Evolutionary conservation across 2,797 vertebrate genomes (phyloP).

Genomic region (Sorex maritimensis): DNA sequence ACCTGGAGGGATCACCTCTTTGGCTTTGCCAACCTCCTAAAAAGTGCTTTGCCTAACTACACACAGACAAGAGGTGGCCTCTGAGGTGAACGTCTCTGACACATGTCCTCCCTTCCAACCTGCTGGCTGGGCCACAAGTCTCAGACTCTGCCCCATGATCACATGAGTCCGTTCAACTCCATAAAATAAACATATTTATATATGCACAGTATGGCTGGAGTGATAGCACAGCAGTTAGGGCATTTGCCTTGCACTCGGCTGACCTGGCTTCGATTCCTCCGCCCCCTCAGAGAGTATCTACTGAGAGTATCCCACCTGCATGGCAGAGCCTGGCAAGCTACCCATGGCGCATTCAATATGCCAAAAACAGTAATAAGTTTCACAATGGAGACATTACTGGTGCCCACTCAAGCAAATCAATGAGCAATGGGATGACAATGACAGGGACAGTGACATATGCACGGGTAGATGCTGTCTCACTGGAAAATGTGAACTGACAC

Average conservation of each 20-base stretch:
- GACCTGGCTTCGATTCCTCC: no score
- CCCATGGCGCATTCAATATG: no score
- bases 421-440: no score
- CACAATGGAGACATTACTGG: no score
- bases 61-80: accelerated
- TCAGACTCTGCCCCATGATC: neutral
- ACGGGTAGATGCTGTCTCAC: neutral
- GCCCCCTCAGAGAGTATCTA: no score
- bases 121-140: neutral
- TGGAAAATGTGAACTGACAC: neutral
- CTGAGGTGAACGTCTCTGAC: accelerated
- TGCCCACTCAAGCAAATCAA: no score
- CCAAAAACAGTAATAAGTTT: no score
- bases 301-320: no score
- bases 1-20: neutral
- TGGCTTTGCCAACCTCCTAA: neutral
- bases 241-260: no score
- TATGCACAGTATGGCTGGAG: neutral
- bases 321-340: no score
- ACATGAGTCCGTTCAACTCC: neutral
- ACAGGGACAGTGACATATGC: neutral
- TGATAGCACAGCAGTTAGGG: no score
- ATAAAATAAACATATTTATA: neutral
- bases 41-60: accelerated
- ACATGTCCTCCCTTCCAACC: neutral